A percentile compares a stretch with the other conserved stretches of the same genome.
Conservation (phyloP, 2,113 vertebrate genomes). For the Gopherus flavomarginatus region DNA sequence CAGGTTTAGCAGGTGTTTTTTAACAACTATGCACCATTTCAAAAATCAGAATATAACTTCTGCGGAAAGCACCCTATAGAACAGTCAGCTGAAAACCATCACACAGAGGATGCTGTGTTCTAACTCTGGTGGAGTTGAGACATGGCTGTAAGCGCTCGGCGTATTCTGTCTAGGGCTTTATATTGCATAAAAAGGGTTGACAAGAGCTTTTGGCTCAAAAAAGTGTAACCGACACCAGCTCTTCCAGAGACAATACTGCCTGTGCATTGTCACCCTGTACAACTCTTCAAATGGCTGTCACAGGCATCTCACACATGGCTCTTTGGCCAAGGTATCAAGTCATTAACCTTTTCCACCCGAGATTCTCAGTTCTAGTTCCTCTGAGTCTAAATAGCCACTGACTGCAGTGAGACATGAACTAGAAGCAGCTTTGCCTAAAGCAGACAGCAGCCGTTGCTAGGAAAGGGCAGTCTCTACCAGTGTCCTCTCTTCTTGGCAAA, state of each 20-base stretch:
- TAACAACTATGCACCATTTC: background rate
- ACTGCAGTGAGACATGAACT: rapidly evolving
- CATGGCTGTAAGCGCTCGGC: background rate
- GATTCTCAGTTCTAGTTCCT: background rate
- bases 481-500: background rate
- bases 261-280: background rate
- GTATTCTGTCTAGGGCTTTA: background rate
- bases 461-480: rapidly evolving
- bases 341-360: background rate
- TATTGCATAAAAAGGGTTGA: background rate
- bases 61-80: background rate
- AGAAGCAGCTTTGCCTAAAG: background rate
- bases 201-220: background rate
- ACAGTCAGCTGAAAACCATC: rapidly evolving
- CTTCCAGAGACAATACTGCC: background rate
- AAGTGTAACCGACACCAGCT: background rate
- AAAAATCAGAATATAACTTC: background rate
- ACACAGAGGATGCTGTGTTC: background rate
- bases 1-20: background rate
- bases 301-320: background rate
- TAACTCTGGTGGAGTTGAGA: background rate
- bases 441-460: background rate
- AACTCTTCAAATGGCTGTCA: background rate
- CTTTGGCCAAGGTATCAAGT: background rate
- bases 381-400: background rate